Evolutionary conservation across 1,140 invertebrate genomes (phyloP), one percentile per base, ranked within the genome.

Genomic region (Tetramorium alpestre): DNA sequence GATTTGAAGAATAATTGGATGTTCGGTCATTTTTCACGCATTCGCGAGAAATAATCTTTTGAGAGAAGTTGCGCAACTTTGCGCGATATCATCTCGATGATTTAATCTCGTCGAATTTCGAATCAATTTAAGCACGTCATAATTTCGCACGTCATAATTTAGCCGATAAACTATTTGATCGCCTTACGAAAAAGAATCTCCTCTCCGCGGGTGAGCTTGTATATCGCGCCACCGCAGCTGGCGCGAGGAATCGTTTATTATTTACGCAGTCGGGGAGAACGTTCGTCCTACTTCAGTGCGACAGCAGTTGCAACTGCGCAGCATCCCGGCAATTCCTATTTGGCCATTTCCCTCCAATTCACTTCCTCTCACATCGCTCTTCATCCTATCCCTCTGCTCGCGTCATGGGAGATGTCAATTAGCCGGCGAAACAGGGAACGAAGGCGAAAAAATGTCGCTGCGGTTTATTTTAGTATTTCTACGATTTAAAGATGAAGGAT

Each of bases 181-280:
- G 56, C 22, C 44, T 62, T 72, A 73, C 51, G 81, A 67, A 47
- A 51, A 77, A 33, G 49, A 70, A 58, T 67, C 41, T 75, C 58
- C 28, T 75, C 69, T 64, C 13, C n/a, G n/a, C 6, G 56, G 70
- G 47, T 60, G 28, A 44, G 67, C 73, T 73, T 44, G 67, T 77
- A 73, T 54, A 56, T 72, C 72, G 84, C n/a, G 56, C 25, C 38
- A 41, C 33, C 47, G 64, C 58, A 56, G 67, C 75, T 70, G 54
- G 54, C 33, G 51, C 51, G 84, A 86, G 75, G 56, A 89, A 82
- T 89, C 56, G 33, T 65, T 67, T 41, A 78, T 89, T 87, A 84
- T 87, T 87, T 77, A 84, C 72, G 62, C 58, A 80, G 65, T 80
- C 81, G 73, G 72, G 25, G 47, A 76, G 73, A 77, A 78, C 73